Percentiles rank a stretch among this genome's conserved stretches.
Conservation (phyloP, 2,888 invertebrate species). For the Gerris lacustris region DNA sequence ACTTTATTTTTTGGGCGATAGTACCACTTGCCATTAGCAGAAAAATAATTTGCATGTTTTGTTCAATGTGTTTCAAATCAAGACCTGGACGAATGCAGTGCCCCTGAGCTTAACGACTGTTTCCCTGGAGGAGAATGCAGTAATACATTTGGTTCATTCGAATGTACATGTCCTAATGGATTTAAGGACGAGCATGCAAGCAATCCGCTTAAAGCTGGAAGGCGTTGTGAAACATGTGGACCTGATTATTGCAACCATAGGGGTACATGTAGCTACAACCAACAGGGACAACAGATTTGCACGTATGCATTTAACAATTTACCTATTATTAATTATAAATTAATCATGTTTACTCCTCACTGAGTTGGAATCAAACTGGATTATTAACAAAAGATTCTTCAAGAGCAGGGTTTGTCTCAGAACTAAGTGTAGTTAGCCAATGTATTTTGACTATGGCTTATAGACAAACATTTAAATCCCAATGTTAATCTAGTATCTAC, state of each 20-base stretch:
- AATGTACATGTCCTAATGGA: conserved; percentile 60
- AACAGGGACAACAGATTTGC: conserved; percentile 60
- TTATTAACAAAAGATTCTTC: neutral
- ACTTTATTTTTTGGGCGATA: no score
- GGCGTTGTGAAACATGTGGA: conserved; percentile 66
- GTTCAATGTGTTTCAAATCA: conserved; percentile 46
- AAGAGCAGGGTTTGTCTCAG: no score
- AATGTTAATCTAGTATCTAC: no score
- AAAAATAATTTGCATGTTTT: neutral
- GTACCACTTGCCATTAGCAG: no score
- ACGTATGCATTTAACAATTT: conserved; percentile 43
- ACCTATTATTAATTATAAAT: no score
- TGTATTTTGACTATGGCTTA: no score
- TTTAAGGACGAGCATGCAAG: conserved; percentile 61
- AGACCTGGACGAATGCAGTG: conserved; percentile 76
- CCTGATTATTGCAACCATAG: conserved; percentile 68
- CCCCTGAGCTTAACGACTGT: conserved; percentile 72
- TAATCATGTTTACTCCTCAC: no score
- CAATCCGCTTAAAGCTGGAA: conserved; percentile 54
- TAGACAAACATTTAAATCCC: no score
- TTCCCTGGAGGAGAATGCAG: conserved; percentile 62
- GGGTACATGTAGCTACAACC: conserved; percentile 64
- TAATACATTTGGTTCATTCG: conserved; percentile 74
- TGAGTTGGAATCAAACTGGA: no score
- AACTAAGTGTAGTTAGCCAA: no score